Base-by-base conservation (phyloP, 2,797 vertebrate species). In the Pipistrellus pygmaeus region DNA sequence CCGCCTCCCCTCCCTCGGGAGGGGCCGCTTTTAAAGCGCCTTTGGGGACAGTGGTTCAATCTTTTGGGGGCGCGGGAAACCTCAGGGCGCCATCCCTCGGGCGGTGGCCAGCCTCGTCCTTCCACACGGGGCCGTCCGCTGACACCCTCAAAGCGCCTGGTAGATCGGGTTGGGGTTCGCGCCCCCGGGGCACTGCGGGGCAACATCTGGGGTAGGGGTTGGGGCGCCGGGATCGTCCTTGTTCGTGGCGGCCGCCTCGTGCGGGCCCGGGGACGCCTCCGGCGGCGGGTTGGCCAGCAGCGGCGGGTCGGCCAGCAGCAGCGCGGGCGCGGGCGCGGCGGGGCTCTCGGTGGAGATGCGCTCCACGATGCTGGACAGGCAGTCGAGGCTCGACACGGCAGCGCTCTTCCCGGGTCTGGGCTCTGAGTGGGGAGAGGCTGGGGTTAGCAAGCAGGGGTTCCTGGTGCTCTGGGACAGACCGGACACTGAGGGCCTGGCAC, bases 281-380 rank as follows among this genome's bases (percentile, higher is more conserved):
- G 99, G 98, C 78, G 97, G 98, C 27, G 97, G 98, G n/a, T 99
- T 98, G 23, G 97, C 97, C 15, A 98, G 89, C 38, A 98, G 97
- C 87, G 97, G 98, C 27, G 97, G 98, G n/a, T 99, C 98, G 23
- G 97, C 97, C 15, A 98, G 89, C 38, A 98, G 97, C 87, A 98
- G 94, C 60, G 97, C 35, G 8, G 98, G 94, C 60, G 97, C 38
- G 8, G 98, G 96, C 86, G 98, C 98, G 0, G 98, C 96, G 69
- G 99, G 98, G 68, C 96, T 98, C 72, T 99, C 99, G 0, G 99
- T 99, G 86, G 99, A 99, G 98, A 99, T 99, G 88, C 99, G 98
- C 98, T 99, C 99, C 92, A 99, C 99, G 72, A 99, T 99, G 98
- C 99, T 99, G 95, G 99, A 99, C 96, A 99, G 98, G 89, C 99